Evolutionary conservation across 2,888 invertebrate genomes (phyloP).

Genomic region (Athrips mouffetella): DNA sequence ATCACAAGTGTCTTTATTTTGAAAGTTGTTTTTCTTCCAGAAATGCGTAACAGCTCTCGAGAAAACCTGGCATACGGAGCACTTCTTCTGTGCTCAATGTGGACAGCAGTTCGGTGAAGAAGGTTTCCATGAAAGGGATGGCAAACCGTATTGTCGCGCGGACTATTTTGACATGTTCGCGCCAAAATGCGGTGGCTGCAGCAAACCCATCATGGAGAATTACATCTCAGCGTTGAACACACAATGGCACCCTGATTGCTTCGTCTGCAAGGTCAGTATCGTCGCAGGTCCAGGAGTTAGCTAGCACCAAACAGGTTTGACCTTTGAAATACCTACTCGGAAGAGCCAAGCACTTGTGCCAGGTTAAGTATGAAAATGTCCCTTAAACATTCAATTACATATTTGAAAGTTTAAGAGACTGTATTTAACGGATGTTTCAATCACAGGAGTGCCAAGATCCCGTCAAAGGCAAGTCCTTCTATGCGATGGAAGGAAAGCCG

Average conservation of each 20-base stretch:
- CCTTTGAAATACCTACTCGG: constrained; percentile 5
- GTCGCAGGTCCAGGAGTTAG: background rate
- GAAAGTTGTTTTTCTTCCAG: constrained; percentile 75
- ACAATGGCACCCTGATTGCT: constrained; percentile 99
- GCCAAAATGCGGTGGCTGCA: constrained; percentile 98
- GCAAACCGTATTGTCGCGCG: constrained; percentile 96
- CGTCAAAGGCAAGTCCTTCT: constrained; percentile 97
- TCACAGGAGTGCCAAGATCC: constrained; percentile 94
- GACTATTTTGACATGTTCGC: constrained; percentile 99
- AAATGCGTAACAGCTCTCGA: constrained; percentile 99
- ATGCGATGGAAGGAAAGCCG: constrained; percentile 97
- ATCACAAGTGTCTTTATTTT: constrained; percentile 20
- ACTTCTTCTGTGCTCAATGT: constrained; percentile 99
- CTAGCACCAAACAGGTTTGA: constrained; percentile 21
- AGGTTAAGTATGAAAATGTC: constrained; percentile 54
- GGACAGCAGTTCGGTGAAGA: constrained; percentile 98
- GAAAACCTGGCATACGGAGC: constrained; percentile 99
- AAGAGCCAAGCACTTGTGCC: constrained; percentile 37
- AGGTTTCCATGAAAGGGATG: constrained; percentile 97
- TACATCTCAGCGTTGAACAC: constrained; percentile 98
- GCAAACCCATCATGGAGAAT: constrained; percentile 97
- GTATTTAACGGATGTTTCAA: constrained; percentile 40
- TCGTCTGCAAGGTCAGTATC: constrained; percentile 96
- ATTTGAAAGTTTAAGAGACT: constrained; percentile 30
- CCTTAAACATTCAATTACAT: constrained; percentile 30